Base-by-base conservation (phyloP, 92 coral and sea anemone genomes). In the Nematostella vectensis region DNA sequence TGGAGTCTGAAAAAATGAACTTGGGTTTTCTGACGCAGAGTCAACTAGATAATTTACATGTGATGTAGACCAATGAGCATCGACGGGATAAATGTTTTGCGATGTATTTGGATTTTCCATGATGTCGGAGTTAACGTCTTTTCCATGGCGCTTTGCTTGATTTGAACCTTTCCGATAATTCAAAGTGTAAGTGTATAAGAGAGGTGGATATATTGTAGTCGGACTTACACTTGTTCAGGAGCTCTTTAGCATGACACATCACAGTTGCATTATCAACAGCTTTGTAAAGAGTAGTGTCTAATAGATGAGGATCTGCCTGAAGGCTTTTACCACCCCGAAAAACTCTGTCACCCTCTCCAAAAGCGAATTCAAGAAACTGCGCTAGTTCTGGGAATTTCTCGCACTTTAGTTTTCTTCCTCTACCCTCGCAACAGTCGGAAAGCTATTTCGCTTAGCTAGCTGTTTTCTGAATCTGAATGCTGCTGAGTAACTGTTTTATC, bases 371-470 rank as follows among this genome's bases (percentile, higher is more conserved):
- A 1, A 75, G 31, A 47, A 43, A 65, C n/a, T 29, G 30, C 8
- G 77, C 43, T 16, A 79, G 62, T 26, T 82, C 81, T 0, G 84
- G 89, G 36, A 82, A 82, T 23, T 71, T 68, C 3, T 71, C 89
- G 22, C 77, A 45, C 24, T 82, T 82, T 3, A 82, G 48, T 22
- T 59, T 59, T 51, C 80, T 30, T 21, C 83, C 83, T 51, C 76
- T 61, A 6, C 40, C 40, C 8, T 33, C 80, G 40, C 6, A 33
- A 33, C 40, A 33, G 6, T 33, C 6, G 40, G 40, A 33, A 33
- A 33, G 40, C 40, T 33, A 15, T 33, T 33, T 33, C 15, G 40
- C 40, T 33, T 33, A 15, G 40, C 40, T 33, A 33, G 15, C 40
- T 33, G 6, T 15, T 33, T 33, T 33, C 15, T 33, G 6, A 6